phyloP scores from a whole-genome alignment of 1,140 invertebrate species.

The Drosophila funebris region DNA sequence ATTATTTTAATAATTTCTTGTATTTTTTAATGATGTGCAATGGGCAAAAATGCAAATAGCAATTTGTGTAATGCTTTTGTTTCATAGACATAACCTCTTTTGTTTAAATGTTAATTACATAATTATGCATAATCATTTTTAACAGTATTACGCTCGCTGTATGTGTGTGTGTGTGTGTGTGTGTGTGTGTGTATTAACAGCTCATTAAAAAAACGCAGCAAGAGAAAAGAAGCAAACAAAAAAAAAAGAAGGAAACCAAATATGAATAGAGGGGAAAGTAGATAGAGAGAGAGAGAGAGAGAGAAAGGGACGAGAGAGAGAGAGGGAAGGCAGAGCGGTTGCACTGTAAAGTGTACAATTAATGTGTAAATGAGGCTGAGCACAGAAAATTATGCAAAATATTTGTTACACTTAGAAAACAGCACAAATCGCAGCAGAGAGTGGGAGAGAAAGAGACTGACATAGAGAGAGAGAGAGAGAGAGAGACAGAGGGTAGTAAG shows the following conservation, averaged over 20 bases:
- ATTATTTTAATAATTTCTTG: constrained; percentile 7
- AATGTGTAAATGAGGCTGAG: constrained; percentile 59
- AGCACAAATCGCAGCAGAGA: no score
- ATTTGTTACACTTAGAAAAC: constrained; percentile 46
- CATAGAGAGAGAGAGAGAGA: no score
- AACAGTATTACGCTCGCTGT: constrained; percentile 39
- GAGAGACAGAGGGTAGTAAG: background rate
- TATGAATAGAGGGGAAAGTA: no score
- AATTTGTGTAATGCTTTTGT: constrained; percentile 74
- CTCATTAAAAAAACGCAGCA: constrained; percentile 76
- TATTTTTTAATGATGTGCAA: constrained; percentile 36
- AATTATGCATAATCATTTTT: constrained; percentile 81
- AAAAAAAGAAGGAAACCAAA: background rate
- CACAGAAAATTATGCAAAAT: constrained; percentile 65
- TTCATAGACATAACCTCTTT: constrained; percentile 71
- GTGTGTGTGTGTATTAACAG: constrained; percentile 69
- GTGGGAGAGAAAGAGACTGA: no score
- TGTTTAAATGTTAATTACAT: constrained; percentile 83
- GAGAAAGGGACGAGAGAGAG: background rate
- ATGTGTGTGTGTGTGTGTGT: constrained; percentile 10
- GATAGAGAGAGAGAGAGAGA: background rate
- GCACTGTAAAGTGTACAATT: constrained; percentile 64
- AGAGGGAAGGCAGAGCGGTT: background rate
- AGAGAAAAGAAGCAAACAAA: constrained; percentile 7
- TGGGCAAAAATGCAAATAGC: constrained; percentile 58